phyloP scores from a whole-genome alignment of 1,140 invertebrate genomes.

The Drusus annulatus region DNA sequence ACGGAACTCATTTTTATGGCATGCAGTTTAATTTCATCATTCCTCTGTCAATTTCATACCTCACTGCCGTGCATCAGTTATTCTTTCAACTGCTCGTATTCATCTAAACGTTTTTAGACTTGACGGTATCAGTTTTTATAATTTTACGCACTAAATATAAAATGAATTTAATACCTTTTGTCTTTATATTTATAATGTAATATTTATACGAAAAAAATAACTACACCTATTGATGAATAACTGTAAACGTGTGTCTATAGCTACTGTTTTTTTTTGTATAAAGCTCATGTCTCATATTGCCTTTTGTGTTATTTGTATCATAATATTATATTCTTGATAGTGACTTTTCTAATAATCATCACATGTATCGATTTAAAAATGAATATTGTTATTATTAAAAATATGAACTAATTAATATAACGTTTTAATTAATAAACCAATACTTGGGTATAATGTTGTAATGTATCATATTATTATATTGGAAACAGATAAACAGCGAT shows the following conservation, averaged over 20 bases:
- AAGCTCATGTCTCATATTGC: not conserved
- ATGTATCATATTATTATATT: conserved; percentile 8
- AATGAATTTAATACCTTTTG: not conserved
- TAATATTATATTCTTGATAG: conserved; percentile 20
- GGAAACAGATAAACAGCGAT: conserved; percentile 19
- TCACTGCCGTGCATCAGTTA: too few relatives aligned
- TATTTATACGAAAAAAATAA: conserved; percentile 9
- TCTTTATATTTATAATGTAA: too few relatives aligned
- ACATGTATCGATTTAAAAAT: conserved; percentile 8
- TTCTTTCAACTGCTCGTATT: too few relatives aligned
- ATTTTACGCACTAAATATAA: not conserved
- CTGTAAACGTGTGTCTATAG: not conserved
- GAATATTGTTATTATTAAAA: not conserved
- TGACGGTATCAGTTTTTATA: not conserved
- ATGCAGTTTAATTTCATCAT: too few relatives aligned
- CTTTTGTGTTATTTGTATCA: conserved; percentile 5
- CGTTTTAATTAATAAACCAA: not conserved
- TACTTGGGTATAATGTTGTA: conserved; percentile 13
- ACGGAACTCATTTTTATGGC: too few relatives aligned
- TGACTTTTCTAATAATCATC: conserved; percentile 8
- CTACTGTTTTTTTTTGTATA: conserved; percentile 4
- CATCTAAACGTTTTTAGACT: too few relatives aligned
- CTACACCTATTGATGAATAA: not conserved
- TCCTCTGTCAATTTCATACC: too few relatives aligned
- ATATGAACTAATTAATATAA: not conserved